phyloP scores from a whole-genome alignment of 1,140 invertebrate species.

The Callitettix versicolor region DNA sequence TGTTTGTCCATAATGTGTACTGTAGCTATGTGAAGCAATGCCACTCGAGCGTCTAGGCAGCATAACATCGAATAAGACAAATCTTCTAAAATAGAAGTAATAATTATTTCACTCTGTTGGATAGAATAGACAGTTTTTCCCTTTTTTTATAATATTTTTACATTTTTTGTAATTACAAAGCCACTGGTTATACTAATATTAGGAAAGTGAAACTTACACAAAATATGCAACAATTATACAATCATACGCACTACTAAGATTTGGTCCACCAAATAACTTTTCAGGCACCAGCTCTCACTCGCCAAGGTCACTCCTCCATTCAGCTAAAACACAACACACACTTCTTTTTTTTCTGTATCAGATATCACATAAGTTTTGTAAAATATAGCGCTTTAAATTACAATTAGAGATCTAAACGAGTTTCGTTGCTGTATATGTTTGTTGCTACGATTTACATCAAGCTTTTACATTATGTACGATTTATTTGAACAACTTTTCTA shows the following conservation, averaged over 20 bases:
- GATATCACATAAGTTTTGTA: not conserved
- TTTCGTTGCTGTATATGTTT: not conserved
- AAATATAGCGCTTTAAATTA: not conserved
- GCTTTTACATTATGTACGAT: no score
- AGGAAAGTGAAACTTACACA: conserved; percentile 1
- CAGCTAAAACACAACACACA: not conserved
- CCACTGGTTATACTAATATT: conserved; percentile 5
- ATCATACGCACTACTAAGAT: not conserved
- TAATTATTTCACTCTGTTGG: no score
- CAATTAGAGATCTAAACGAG: not conserved
- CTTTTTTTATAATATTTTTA: no score
- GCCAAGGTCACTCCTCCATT: not conserved
- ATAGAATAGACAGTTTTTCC: no score
- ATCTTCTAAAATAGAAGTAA: no score
- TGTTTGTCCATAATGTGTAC: no score
- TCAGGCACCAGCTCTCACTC: conserved; percentile 10
- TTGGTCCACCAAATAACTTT: conserved; percentile 7
- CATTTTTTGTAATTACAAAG: no score
- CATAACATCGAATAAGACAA: no score
- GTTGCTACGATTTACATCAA: not conserved
- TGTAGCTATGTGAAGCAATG: no score
- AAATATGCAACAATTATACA: no score
- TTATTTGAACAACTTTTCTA: no score
- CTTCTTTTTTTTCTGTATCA: not conserved
- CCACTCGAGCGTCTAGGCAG: no score